Conservation (phyloP, 2,113 vertebrate species). For the Scomber colias region DNA sequence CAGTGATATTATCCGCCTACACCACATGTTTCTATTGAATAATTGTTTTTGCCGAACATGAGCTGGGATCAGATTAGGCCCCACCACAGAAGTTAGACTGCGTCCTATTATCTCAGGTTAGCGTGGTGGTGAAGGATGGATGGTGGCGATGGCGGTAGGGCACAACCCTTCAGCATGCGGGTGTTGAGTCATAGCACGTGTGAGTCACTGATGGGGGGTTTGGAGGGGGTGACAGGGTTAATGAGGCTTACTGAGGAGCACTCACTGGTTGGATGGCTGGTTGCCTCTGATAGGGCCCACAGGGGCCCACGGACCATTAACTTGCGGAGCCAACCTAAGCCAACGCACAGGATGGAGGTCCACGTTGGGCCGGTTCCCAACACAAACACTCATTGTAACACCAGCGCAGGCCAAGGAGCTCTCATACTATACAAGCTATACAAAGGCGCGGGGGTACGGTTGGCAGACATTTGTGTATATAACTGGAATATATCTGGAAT, state of each 20-base stretch:
- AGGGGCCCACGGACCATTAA: conserved; percentile 60
- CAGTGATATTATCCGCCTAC: conserved; percentile 5
- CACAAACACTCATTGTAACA: conserved; percentile 59
- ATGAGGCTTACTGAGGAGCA: conserved; percentile 64
- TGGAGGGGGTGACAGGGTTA: conserved; percentile 52
- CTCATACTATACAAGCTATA: conserved; percentile 54
- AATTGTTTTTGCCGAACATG: conserved; percentile 58
- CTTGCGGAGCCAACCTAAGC: conserved; percentile 26
- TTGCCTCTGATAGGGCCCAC: conserved; percentile 59
- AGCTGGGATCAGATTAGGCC: conserved; percentile 65
- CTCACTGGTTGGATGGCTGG: conserved; percentile 62
- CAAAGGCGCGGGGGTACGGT: conserved; percentile 44
- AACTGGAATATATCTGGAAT: conserved; percentile 52
- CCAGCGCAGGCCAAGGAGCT: conserved; percentile 27
- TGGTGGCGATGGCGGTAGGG: conserved; percentile 24
- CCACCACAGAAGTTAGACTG: conserved; percentile 24
- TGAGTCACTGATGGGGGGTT: conserved; percentile 63
- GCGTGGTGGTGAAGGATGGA: conserved; percentile 35
- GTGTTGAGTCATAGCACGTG: conserved; percentile 73
- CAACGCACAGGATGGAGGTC: conserved; percentile 54
- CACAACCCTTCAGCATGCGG: conserved; percentile 39
- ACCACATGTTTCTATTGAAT: conserved; percentile 37
- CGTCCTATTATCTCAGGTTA: conserved; percentile 30
- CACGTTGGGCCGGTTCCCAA: conserved; percentile 41
- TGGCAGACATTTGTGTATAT: conserved; percentile 47